phyloP scores from a whole-genome alignment of 2,113 vertebrate species.

The Paratilapia polleni region DNA sequence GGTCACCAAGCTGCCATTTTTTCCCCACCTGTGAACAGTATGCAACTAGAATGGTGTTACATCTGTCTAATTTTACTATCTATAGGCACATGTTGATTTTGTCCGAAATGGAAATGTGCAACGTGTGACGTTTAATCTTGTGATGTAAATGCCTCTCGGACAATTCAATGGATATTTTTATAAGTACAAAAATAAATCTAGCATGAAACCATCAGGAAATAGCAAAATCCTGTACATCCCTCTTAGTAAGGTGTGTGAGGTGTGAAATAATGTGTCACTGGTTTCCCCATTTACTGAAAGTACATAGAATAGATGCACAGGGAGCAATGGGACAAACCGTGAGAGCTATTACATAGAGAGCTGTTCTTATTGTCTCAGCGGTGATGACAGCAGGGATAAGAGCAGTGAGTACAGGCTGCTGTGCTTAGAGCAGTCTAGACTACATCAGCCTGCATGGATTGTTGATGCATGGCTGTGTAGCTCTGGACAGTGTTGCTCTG shows the following conservation, averaged over 20 bases:
- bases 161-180: slow-evolving; percentile 65
- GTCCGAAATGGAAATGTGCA: slow-evolving; percentile 75
- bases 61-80: slow-evolving; percentile 63
- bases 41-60: slow-evolving; percentile 68
- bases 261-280: slow-evolving; percentile 42
- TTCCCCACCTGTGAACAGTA: slow-evolving; percentile 60
- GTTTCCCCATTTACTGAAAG: slow-evolving; percentile 44
- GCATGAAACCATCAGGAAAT: slow-evolving; percentile 66
- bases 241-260: slow-evolving; percentile 49
- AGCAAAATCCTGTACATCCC: slow-evolving; percentile 52
- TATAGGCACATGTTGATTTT: slow-evolving; percentile 71
- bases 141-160: slow-evolving; percentile 68
- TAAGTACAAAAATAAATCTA: slow-evolving; percentile 65
- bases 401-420: slow-evolving; percentile 48
- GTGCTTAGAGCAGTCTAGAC: slow-evolving; percentile 54
- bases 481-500: slow-evolving; percentile 47
- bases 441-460: slow-evolving; percentile 48
- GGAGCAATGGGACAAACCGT: slow-evolving; percentile 38
- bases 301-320: slow-evolving; percentile 26
- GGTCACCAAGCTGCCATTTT: slow-evolving; percentile 55
- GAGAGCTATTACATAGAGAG: slow-evolving; percentile 54
- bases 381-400: slow-evolving; percentile 47
- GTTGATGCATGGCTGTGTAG: slow-evolving; percentile 51
- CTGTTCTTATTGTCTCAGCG: slow-evolving; percentile 44
- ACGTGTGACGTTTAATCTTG: slow-evolving; percentile 65